phyloP scores from a whole-genome alignment of 2,113 vertebrate genomes.

The Hepsetus odoe region DNA sequence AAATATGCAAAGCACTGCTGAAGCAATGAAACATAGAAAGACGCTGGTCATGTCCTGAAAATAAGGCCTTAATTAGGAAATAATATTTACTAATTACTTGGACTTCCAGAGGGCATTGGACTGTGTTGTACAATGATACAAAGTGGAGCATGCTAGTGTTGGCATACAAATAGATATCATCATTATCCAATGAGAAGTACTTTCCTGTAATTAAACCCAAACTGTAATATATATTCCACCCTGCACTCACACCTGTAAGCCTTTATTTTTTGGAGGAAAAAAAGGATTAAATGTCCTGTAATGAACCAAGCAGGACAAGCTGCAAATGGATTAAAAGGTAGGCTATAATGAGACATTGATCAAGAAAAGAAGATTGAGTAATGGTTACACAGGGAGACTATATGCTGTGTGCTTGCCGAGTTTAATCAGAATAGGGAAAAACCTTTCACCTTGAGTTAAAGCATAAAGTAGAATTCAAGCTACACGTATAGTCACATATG shows the following conservation, averaged over 20 bases:
- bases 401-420: background rate
- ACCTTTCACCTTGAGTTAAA: slow-evolving; percentile 1
- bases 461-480: background rate
- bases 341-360: background rate
- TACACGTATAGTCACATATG: background rate
- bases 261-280: background rate
- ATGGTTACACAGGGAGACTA: background rate
- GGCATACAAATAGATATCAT: too few species aligned
- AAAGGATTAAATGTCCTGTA: background rate
- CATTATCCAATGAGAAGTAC: too few species aligned
- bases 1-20: background rate
- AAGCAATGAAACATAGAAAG: background rate
- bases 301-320: background rate
- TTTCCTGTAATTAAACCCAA: background rate
- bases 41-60: background rate
- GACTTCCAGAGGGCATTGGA: background rate
- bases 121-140: too few species aligned
- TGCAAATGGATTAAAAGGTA: background rate
- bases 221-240: too few species aligned
- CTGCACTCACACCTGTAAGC: background rate
- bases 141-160: background rate
- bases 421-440: background rate
- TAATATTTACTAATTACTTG: background rate
- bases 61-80: background rate
- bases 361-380: background rate